A percentile compares a stretch with the other conserved stretches of the same genome.
Evolutionary conservation across 1,140 invertebrate species (phyloP).

Genomic region (Drosophila orosa): DNA sequence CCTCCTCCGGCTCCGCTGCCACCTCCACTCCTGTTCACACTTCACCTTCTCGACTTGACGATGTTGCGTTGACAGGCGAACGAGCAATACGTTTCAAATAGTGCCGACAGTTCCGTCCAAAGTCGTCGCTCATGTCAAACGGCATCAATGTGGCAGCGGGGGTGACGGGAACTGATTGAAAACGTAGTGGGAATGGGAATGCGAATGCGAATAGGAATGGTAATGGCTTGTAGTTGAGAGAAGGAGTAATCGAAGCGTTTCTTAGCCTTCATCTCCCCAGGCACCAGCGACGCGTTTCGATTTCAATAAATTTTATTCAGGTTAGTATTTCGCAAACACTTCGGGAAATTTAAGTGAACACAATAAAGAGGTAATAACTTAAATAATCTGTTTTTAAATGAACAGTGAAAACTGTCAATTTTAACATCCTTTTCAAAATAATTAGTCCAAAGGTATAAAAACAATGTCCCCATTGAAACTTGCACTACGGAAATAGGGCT

Average conservation of each 20-base stretch:
- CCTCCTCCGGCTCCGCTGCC: background rate
- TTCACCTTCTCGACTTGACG: conserved; percentile 37
- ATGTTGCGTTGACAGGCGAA: conserved; percentile 63
- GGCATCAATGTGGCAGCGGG: conserved; percentile 41
- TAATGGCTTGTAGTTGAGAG: background rate
- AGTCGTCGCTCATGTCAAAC: conserved; percentile 66
- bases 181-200: background rate
- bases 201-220: background rate
- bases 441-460: no score
- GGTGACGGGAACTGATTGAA: conserved; percentile 7
- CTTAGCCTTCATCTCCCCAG: background rate
- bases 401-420: no score
- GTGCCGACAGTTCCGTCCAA: conserved; percentile 53
- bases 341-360: conserved; percentile 2
- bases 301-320: conserved; percentile 58
- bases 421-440: no score
- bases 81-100: conserved; percentile 77
- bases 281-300: conserved; percentile 44
- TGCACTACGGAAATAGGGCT: no score
- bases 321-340: conserved; percentile 34
- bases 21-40: background rate
- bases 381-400: background rate
- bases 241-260: conserved; percentile 17
- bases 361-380: background rate
- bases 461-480: no score